Evolutionary conservation across 2,888 invertebrate species (phyloP).

Genomic region (Enchytraeus crypticus): DNA sequence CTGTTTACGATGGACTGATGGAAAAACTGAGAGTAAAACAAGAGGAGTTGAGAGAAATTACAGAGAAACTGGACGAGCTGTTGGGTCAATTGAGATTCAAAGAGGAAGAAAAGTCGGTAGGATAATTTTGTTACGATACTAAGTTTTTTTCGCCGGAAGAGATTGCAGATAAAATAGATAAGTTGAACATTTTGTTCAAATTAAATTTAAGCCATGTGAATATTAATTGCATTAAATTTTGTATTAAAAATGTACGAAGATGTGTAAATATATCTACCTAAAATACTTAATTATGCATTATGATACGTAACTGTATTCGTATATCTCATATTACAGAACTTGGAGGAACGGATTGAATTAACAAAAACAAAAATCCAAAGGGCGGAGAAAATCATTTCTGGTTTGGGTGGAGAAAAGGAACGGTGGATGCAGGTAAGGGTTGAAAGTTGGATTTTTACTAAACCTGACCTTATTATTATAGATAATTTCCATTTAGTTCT

Average conservation of each 20-base stretch:
- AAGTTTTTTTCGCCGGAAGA: too few relatives aligned
- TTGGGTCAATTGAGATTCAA: constrained; percentile 40
- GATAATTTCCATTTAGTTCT: too few relatives aligned
- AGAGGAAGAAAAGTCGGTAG: constrained; percentile 42
- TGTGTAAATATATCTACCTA: neutral
- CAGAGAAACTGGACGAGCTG: constrained; percentile 40
- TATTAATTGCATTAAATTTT: too few relatives aligned
- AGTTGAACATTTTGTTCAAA: too few relatives aligned
- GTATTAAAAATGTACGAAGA: too few relatives aligned
- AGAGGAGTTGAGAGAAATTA: constrained; percentile 40
- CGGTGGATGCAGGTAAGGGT: constrained; percentile 43
- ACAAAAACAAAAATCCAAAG: constrained; percentile 47
- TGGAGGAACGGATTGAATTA: constrained; percentile 46
- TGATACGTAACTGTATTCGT: neutral
- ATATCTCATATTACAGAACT: constrained; percentile 31
- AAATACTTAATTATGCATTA: neutral
- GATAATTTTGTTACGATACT: neutral
- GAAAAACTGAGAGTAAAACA: constrained; percentile 39
- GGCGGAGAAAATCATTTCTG: constrained; percentile 47
- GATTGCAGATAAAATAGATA: too few relatives aligned
- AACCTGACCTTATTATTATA: too few relatives aligned
- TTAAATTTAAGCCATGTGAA: too few relatives aligned
- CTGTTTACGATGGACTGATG: constrained; percentile 38
- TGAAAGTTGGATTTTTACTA: too few relatives aligned
- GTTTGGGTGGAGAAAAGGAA: constrained; percentile 46